These are phyloP conservation scores for Synergus umbraculus DNA, from an alignment of 2,888 invertebrate species.

Conservation along the genomic window DNA sequence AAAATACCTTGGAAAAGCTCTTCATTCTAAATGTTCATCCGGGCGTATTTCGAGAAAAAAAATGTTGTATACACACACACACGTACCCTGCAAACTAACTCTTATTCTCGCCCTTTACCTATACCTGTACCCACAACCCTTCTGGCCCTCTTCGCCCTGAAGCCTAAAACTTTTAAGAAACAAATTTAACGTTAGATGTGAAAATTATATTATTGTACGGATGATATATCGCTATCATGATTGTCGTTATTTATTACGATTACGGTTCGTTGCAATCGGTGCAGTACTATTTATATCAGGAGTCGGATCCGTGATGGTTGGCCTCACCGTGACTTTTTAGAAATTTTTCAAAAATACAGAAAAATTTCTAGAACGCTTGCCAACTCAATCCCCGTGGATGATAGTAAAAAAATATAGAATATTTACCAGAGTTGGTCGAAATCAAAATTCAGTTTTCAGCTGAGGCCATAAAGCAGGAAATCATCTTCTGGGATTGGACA, in stretches of 20 bases:
- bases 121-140: constrained; percentile 38
- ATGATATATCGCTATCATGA: constrained; percentile 73
- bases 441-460: constrained; percentile 31
- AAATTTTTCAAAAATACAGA: neutral
- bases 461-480: constrained; percentile 18
- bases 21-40: constrained; percentile 70
- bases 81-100: constrained; percentile 54
- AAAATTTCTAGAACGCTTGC: neutral
- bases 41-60: constrained; percentile 61
- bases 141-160: constrained; percentile 49
- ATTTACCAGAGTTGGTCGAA: neutral
- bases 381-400: neutral
- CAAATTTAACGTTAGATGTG: constrained; percentile 77
- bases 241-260: constrained; percentile 74
- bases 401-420: neutral
- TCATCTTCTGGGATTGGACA: neutral
- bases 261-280: constrained; percentile 69
- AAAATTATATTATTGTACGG: constrained; percentile 75
- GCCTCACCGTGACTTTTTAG: constrained; percentile 40
- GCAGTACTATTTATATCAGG: constrained; percentile 54
- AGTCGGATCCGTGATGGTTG: constrained; percentile 54
- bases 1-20: constrained; percentile 65
- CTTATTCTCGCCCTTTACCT: constrained; percentile 54
- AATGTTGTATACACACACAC: constrained; percentile 49
- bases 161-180: constrained; percentile 51